Evolutionary conservation across 2,113 vertebrate species (phyloP).

Genomic region (Atractosteus spatula): DNA sequence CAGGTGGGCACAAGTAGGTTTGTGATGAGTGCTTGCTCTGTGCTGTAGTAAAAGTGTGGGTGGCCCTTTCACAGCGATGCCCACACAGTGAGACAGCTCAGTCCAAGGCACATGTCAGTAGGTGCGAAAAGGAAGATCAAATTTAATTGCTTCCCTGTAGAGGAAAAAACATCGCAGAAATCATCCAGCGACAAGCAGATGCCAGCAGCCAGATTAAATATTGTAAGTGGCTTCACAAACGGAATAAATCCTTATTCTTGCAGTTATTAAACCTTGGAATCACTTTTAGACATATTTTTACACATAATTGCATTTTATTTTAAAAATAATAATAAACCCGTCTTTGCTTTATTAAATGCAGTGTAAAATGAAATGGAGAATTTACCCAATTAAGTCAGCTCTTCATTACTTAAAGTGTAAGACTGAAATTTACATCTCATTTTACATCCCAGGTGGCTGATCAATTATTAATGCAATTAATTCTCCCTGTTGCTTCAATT

Average conservation of each 20-base stretch:
- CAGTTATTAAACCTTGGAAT: too few species aligned
- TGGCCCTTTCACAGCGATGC: too few species aligned
- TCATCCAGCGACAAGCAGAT: neutral
- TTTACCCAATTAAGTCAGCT: constrained; percentile 31
- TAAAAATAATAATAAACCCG: neutral
- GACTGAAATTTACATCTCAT: constrained; percentile 32
- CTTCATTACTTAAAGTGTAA: constrained; percentile 9
- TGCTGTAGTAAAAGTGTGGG: too few species aligned
- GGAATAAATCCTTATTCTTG: too few species aligned
- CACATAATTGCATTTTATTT: too few species aligned
- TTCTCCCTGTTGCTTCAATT: constrained; percentile 22
- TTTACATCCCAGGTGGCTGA: constrained; percentile 26
- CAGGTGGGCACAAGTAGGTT: too few species aligned
- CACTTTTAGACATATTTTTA: too few species aligned
- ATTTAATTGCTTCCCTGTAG: too few species aligned
- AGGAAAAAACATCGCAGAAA: too few species aligned
- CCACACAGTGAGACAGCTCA: too few species aligned
- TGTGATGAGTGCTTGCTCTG: too few species aligned
- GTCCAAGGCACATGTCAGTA: neutral
- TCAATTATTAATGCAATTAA: constrained; percentile 33
- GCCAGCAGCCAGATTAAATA: neutral
- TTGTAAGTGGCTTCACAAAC: neutral
- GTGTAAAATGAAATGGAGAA: constrained; percentile 25
- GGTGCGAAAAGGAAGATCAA: constrained; percentile 12
- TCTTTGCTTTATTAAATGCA: neutral